phyloP scores from a whole-genome alignment of 2,797 vertebrate genomes.

The Acridotheres tristis region DNA sequence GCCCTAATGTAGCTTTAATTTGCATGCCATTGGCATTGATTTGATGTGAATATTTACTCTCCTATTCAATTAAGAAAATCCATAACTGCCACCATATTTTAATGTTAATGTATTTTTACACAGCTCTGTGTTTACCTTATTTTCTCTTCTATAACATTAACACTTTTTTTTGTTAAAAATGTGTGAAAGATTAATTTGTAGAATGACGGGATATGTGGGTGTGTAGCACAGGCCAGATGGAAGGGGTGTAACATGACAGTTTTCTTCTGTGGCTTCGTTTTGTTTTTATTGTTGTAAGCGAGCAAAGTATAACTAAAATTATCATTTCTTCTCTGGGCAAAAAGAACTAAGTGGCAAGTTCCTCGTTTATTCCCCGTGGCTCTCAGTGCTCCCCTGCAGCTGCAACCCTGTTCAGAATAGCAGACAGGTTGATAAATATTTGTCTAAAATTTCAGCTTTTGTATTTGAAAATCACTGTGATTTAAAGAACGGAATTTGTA shows the following conservation, averaged over 20 bases:
- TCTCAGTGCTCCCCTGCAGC: not conserved
- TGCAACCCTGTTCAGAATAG: not conserved
- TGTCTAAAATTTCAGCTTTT: slow-evolving; percentile 21
- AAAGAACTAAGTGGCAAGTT: slow-evolving; percentile 47
- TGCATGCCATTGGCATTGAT: slow-evolving; percentile 76
- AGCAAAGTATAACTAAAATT: slow-evolving; percentile 74
- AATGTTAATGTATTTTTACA: slow-evolving; percentile 84
- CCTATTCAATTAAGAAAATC: slow-evolving; percentile 81
- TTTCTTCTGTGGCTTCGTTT: slow-evolving; percentile 81
- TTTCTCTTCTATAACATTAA: slow-evolving; percentile 84
- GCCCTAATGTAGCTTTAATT: slow-evolving; percentile 77
- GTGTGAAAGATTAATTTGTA: slow-evolving; percentile 87
- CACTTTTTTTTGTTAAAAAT: slow-evolving; percentile 82
- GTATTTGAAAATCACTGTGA: not conserved
- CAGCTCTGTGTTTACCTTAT: slow-evolving; percentile 82
- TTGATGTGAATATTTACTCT: slow-evolving; percentile 80
- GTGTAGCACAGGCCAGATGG: slow-evolving; percentile 81
- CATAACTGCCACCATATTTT: slow-evolving; percentile 82
- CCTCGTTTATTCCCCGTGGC: slow-evolving; percentile 1
- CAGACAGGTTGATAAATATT: slow-evolving; percentile 4
- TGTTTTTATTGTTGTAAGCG: slow-evolving; percentile 78
- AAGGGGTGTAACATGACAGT: slow-evolving; percentile 81
- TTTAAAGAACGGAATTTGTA: not conserved
- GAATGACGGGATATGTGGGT: slow-evolving; percentile 81
- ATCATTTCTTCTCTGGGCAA: slow-evolving; percentile 66